These are phyloP conservation scores for Syngnathus floridae DNA, from an alignment of 2,113 vertebrate genomes.

Conservation along the genomic window DNA sequence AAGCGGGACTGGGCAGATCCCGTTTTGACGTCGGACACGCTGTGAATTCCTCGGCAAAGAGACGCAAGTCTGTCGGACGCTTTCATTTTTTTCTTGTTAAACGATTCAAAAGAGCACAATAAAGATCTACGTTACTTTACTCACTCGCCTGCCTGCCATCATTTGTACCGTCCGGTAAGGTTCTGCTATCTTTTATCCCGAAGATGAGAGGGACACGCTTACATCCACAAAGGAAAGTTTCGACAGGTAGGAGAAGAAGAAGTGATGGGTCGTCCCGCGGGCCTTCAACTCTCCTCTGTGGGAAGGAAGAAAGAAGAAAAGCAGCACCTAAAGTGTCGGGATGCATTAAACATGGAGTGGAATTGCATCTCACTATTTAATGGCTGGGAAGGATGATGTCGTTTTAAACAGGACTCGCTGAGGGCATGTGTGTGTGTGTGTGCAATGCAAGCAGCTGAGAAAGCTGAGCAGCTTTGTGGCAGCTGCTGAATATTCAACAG, in stretches of 20 bases:
- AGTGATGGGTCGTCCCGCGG: too few relatives aligned
- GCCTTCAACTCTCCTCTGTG: too few relatives aligned
- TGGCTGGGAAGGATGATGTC: neutral
- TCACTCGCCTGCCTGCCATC: constrained; percentile 35
- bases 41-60: neutral
- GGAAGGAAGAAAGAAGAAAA: neutral
- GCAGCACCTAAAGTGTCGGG: neutral
- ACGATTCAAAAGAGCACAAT: constrained; percentile 69
- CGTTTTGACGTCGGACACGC: neutral
- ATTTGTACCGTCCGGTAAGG: neutral
- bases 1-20: constrained; percentile 16
- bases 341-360: neutral
- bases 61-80: constrained; percentile 19
- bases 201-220: too few relatives aligned
- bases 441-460: neutral
- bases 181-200: too few relatives aligned
- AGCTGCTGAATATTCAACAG: neutral
- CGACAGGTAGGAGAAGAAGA: too few relatives aligned
- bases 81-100: constrained; percentile 60
- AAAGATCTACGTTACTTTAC: constrained; percentile 59
- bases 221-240: too few relatives aligned
- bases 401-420: neutral
- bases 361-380: neutral
- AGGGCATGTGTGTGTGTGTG: neutral
- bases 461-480: neutral